phyloP scores from a whole-genome alignment of 2,797 vertebrate genomes.

The Sciurus carolinensis region DNA sequence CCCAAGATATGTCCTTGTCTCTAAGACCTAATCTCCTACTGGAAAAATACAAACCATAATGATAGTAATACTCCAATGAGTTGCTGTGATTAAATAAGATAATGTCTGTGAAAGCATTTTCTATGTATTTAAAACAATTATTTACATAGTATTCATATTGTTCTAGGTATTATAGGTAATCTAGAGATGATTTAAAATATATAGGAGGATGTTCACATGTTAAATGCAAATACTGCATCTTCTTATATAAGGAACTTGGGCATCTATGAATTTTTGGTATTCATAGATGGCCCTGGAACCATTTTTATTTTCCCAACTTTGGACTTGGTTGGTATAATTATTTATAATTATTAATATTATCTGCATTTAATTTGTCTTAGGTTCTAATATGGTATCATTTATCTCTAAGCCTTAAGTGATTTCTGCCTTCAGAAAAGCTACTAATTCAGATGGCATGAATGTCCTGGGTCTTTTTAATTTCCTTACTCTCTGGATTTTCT shows the following conservation, averaged over 20 bases:
- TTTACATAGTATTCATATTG: neutral
- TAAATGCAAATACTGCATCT: neutral
- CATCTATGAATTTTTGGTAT: neutral
- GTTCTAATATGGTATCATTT: neutral
- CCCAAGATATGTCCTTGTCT: neutral
- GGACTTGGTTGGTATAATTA: neutral
- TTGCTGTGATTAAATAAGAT: neutral
- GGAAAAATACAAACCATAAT: neutral
- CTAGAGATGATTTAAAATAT: neutral
- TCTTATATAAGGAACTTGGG: neutral
- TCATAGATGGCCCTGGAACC: neutral
- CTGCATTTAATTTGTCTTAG: neutral
- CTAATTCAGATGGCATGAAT: neutral
- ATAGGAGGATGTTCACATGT: neutral
- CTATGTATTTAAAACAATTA: neutral
- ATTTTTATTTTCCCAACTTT: constrained; percentile 5
- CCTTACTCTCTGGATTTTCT: neutral
- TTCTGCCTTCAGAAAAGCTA: neutral
- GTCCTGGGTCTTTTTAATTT: neutral
- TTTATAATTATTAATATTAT: constrained; percentile 3
- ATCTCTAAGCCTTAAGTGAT: neutral
- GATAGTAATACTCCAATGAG: neutral
- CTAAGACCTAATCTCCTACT: neutral
- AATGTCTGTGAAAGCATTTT: neutral
- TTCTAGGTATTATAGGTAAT: neutral